phyloP scores from a whole-genome alignment of 2,797 vertebrate species.

The Florisuga fusca region DNA sequence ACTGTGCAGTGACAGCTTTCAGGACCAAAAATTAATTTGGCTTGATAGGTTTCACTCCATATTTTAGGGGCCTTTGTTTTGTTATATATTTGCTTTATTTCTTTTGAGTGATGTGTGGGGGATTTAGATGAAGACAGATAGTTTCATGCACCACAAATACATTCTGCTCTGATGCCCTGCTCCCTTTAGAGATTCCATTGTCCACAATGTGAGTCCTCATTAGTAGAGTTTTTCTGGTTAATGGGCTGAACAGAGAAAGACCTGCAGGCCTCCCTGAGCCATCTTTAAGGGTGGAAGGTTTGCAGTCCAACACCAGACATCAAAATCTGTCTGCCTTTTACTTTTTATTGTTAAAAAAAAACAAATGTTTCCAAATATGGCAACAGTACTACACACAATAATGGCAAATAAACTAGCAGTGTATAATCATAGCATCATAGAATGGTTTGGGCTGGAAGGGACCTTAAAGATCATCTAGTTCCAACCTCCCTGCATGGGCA shows the following conservation, averaged over 20 bases:
- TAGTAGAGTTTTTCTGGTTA: background rate
- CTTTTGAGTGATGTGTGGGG: background rate
- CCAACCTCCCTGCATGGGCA: too few relatives aligned
- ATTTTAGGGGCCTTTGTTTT: background rate
- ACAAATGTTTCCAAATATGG: background rate
- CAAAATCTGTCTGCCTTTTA: background rate
- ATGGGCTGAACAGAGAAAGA: background rate
- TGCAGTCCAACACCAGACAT: background rate
- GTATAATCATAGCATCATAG: too few relatives aligned
- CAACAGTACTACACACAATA: background rate
- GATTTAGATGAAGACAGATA: constrained; percentile 2
- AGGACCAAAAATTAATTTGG: background rate
- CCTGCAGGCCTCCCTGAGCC: background rate
- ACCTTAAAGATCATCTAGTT: too few relatives aligned
- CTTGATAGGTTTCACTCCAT: background rate
- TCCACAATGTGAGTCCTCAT: background rate
- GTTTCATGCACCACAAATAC: background rate
- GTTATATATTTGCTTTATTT: background rate
- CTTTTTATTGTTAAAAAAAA: background rate
- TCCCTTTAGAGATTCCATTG: background rate
- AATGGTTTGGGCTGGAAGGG: too few relatives aligned
- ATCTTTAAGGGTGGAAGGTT: background rate
- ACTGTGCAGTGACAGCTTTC: background rate
- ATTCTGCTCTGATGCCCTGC: background rate
- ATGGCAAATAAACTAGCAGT: background rate